Evolutionary conservation across 1,140 invertebrate species (phyloP).

Genomic region (Gerris buenoi): DNA sequence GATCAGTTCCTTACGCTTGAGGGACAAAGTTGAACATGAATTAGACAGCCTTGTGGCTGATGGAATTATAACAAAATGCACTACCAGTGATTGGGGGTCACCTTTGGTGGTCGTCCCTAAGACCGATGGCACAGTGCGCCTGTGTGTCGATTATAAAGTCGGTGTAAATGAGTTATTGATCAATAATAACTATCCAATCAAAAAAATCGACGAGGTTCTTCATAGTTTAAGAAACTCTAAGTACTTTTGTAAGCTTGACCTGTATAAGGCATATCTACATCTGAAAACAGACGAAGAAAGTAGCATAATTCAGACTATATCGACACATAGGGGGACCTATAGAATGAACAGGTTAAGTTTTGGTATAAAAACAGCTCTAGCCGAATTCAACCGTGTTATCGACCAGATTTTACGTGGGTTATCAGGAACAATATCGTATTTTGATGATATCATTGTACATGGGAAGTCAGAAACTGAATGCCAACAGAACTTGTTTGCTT

Average conservation of each 20-base stretch:
- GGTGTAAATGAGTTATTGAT: not conserved
- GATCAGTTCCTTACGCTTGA: too few species aligned
- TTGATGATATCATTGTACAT: slow-evolving; percentile 4
- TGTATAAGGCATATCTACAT: not conserved
- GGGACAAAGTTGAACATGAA: too few species aligned
- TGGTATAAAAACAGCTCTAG: slow-evolving; percentile 31
- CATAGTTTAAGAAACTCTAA: not conserved
- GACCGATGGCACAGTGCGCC: too few species aligned
- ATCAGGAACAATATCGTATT: not conserved
- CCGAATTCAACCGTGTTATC: not conserved
- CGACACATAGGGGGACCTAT: slow-evolving; percentile 25
- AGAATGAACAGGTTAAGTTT: slow-evolving; percentile 30
- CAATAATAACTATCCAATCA: not conserved
- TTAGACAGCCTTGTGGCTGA: too few species aligned
- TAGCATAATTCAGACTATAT: slow-evolving; percentile 19
- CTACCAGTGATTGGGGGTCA: too few species aligned
- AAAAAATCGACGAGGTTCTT: not conserved
- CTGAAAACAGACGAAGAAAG: not conserved
- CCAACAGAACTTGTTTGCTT: not conserved
- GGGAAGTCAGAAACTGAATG: not conserved
- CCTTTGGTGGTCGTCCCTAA: too few species aligned
- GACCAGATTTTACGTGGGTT: not conserved
- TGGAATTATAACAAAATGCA: too few species aligned
- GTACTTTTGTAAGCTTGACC: not conserved
- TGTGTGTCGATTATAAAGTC: not conserved